Conservation (phyloP, 2,797 vertebrate species). For the Karalla daura region DNA sequence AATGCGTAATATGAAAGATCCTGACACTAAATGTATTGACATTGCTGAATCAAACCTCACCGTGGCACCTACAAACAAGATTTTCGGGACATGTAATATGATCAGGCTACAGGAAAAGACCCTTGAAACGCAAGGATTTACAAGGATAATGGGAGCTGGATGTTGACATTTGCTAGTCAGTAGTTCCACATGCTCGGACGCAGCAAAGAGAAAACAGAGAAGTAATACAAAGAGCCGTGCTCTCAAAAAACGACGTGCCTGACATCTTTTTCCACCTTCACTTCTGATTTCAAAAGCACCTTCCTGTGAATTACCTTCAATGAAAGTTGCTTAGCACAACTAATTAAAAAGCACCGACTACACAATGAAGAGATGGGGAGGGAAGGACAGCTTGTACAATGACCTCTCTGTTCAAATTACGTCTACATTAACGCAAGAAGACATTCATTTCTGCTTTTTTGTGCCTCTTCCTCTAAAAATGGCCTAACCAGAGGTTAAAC, state of each 20-base stretch:
- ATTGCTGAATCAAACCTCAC: background rate
- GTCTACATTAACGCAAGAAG: conserved; percentile 2
- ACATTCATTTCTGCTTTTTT: conserved; percentile 52
- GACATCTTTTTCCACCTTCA: background rate
- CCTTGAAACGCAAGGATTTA: conserved; percentile 2
- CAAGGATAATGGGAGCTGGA: conserved; percentile 16
- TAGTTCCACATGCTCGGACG: conserved; percentile 5
- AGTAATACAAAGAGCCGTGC: background rate
- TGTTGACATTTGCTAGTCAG: conserved; percentile 20
- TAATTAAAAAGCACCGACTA: conserved; percentile 54
- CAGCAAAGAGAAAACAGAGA: background rate
- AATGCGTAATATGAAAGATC: no score
- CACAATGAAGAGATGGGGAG: conserved; percentile 18
- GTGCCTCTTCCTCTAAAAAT: conserved; percentile 46
- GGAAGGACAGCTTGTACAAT: background rate
- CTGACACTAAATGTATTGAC: no score
- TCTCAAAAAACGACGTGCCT: background rate
- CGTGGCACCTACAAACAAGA: background rate
- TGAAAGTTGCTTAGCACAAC: background rate
- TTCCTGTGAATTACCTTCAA: background rate
- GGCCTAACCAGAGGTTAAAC: background rate
- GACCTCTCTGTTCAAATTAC: background rate
- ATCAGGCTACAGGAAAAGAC: conserved; percentile 1
- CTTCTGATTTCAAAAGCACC: conserved; percentile 5
- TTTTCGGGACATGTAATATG: no score